Conservation (phyloP, 2,888 invertebrate species). For the Neoascia interrupta region DNA sequence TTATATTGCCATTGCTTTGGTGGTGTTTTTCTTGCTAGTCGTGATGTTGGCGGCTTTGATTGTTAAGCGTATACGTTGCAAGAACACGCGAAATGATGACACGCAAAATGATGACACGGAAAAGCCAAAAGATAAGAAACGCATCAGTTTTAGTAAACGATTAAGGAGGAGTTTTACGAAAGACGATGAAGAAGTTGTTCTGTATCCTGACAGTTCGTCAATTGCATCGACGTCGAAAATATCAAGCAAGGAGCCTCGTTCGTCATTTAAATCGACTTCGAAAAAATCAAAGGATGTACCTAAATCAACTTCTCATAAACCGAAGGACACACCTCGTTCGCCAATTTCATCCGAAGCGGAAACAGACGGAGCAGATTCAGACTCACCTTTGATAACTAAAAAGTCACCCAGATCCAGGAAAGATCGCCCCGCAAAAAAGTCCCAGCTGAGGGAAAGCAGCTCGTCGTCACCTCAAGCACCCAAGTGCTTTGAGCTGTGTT, state of each 20-base stretch:
- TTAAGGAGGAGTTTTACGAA: not conserved
- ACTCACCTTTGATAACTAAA: not conserved
- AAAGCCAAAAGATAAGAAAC: not conserved
- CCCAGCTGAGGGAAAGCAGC: too few relatives aligned
- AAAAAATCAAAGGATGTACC: not conserved
- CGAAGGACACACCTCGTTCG: not conserved
- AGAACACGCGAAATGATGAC: not conserved
- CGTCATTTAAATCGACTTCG: not conserved
- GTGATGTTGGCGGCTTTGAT: constrained; percentile 2
- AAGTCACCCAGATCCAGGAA: not conserved
- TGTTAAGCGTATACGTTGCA: not conserved
- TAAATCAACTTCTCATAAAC: not conserved
- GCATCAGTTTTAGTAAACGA: too few relatives aligned
- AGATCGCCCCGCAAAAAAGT: too few relatives aligned
- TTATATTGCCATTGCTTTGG: not conserved
- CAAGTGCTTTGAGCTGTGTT: constrained; percentile 41
- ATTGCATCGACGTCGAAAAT: not conserved
- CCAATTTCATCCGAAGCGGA: not conserved
- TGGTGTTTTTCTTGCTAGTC: constrained; percentile 6
- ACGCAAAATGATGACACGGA: too few relatives aligned
- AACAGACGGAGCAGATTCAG: not conserved
- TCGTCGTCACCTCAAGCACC: constrained; percentile 6
- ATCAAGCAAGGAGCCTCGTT: not conserved
- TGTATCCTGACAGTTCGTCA: constrained; percentile 34
- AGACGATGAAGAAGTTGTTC: constrained; percentile 19